Evolutionary conservation across 1,140 invertebrate species (phyloP), one percentile per base, ranked within the genome.

Genomic region (Heliconius eleuchia): DNA sequence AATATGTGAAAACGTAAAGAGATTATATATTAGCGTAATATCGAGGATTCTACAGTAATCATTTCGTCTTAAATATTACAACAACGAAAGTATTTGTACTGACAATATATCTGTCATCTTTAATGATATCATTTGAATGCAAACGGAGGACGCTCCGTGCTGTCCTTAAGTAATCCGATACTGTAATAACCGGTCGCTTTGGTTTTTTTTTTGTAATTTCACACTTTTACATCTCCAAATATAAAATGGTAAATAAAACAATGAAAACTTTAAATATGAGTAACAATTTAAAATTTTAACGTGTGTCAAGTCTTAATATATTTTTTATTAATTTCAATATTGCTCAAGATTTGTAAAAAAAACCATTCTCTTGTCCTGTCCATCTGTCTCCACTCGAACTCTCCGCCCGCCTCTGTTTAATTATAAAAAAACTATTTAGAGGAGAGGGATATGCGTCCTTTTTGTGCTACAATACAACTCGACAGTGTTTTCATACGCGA

Each of bases 71-170:
- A 30, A 13, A 30, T 30, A n/a, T 30, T 57, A 57, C 23, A 74
- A 57, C 18, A 50, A 52, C 13, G 5, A 19, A 34, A 23, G 23
- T 23, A 23, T 55, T 60, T 27, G 37, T 42, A 27, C 19, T 18
- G 30, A 16, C 8, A 39, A 72, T 72, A 72, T 72, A 72, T 72
- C 71, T 72, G 71, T 72, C 34, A 39, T 74, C 30, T 34, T 39
- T 75, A 75, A 66, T 75, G 37, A 19, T n/a, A 66, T 27, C 74
- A 75, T 75, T 75, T 75, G 74, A 55, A 75, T 75, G 55, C 74
- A 75, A 75, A 75, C 74, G 23, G 74, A 39, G 71, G 71, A 34
- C 34, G 34, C 70, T 37, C 70, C 70, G 16, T 60, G 23, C 23
- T 1, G n/a, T 60, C 9, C n/a, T 60, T 60, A 60, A 60, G 60